Evolutionary conservation across 2,888 invertebrate species (phyloP).

Genomic region (Amorpha juglandis): DNA sequence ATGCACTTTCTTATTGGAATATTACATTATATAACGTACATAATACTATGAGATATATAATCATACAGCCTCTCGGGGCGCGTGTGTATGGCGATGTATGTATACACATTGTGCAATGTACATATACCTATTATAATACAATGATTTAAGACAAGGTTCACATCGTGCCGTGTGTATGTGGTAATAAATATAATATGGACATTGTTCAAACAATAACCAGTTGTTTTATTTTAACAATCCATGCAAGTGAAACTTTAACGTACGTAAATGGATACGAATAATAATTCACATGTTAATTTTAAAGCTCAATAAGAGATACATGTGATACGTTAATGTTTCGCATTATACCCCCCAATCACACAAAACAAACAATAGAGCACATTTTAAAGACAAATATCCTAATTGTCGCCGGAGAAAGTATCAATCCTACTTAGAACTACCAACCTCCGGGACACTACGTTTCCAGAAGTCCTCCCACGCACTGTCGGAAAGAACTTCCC

Average conservation of each 20-base stretch:
- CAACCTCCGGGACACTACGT: no score
- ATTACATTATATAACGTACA: conserved; percentile 85
- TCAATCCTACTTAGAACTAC: no score
- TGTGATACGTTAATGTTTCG: conserved; percentile 8
- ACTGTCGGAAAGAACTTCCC: no score
- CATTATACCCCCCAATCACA: background rate
- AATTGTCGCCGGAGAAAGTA: no score
- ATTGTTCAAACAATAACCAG: conserved; percentile 91
- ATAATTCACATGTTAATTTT: background rate
- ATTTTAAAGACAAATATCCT: no score
- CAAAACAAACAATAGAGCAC: background rate
- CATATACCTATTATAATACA: conserved; percentile 88
- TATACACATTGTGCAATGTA: conserved; percentile 89
- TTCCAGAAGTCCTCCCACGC: no score
- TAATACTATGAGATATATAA: conserved; percentile 84
- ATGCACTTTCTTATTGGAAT: conserved; percentile 85
- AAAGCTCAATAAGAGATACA: background rate
- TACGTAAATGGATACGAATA: background rate
- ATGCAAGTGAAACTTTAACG: background rate
- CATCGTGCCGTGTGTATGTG: conserved; percentile 96
- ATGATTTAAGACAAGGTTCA: conserved; percentile 94
- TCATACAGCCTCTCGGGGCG: conserved; percentile 85
- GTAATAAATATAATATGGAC: conserved; percentile 94
- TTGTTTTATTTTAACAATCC: conserved; percentile 73
- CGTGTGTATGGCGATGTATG: conserved; percentile 88